Evolutionary conservation across 1,140 invertebrate species (phyloP).

Genomic region (Lasioglossum baleicum): DNA sequence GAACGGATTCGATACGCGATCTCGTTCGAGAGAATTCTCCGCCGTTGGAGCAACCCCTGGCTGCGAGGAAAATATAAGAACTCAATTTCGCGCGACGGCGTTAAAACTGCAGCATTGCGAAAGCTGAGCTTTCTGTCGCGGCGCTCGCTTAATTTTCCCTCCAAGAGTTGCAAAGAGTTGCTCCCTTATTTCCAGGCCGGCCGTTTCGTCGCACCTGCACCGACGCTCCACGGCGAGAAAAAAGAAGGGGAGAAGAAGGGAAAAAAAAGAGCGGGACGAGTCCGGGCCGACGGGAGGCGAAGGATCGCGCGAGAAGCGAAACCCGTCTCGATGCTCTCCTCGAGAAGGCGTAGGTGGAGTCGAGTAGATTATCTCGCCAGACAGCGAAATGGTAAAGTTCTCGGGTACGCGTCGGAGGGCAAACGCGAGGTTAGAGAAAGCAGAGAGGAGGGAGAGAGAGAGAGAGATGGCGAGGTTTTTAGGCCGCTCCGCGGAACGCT

Average conservation of each 20-base stretch:
- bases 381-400: constrained; percentile 70
- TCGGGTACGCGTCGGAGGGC: constrained; percentile 35
- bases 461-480: constrained; percentile 28
- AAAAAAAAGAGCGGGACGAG: no score
- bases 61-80: neutral
- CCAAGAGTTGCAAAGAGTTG: no score
- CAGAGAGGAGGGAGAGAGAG: neutral
- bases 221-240: no score
- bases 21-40: no score
- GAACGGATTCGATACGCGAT: no score
- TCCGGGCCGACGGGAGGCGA: no score
- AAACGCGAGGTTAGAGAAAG: constrained; percentile 46
- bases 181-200: neutral
- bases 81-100: no score
- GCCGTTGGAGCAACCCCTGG: no score
- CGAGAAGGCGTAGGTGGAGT: constrained; percentile 41
- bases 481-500: constrained; percentile 47
- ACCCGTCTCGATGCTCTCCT: neutral
- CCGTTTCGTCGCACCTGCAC: constrained; percentile 20
- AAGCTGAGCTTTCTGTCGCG: neutral
- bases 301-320: no score
- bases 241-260: no score
- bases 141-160: constrained; percentile 10
- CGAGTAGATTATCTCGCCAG: constrained; percentile 68
- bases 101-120: no score